Evolutionary conservation across 2,113 vertebrate species (phyloP).

Genomic region (Percina caprodes): DNA sequence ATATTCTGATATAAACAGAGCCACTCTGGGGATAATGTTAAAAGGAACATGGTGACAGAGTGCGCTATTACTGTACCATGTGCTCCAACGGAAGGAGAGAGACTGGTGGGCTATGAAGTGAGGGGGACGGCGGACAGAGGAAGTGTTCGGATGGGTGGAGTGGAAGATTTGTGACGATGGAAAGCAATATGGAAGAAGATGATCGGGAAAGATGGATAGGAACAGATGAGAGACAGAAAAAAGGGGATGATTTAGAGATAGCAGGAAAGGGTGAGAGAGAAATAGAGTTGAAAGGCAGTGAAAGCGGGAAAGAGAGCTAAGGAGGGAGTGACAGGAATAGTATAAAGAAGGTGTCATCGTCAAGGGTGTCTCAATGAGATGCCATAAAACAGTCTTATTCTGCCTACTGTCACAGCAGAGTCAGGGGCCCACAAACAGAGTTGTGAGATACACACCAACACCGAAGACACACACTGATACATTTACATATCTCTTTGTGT

Average conservation of each 20-base stretch:
- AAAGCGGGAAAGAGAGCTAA: conserved; percentile 47
- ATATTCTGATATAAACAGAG: conserved; percentile 68
- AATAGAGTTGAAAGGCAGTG: conserved; percentile 60
- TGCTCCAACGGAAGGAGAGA: conserved; percentile 28
- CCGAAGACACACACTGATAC: conserved; percentile 28
- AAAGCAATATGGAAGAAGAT: conserved; percentile 74
- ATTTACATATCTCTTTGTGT: conserved; percentile 50
- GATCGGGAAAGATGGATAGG: conserved; percentile 74
- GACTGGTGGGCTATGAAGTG: conserved; percentile 6
- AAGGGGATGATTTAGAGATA: conserved; percentile 65
- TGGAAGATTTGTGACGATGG: conserved; percentile 69
- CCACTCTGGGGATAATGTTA: conserved; percentile 44
- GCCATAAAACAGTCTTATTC: conserved; percentile 76
- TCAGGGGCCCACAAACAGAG: conserved; percentile 55
- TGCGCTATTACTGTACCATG: conserved; percentile 56
- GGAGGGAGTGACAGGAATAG: conserved; percentile 64
- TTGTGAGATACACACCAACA: conserved; percentile 30
- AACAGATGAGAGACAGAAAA: conserved; percentile 61
- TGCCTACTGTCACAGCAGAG: conserved; percentile 67
- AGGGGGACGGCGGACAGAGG: conserved; percentile 42
- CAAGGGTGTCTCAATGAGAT: conserved; percentile 79
- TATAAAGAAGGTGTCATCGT: conserved; percentile 72
- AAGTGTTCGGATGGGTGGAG: conserved; percentile 54
- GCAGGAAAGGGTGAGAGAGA: conserved; percentile 40
- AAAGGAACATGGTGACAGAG: conserved; percentile 56